Percentiles rank a stretch among this genome's conserved stretches.
Evolutionary conservation across 1,140 invertebrate species (phyloP).

Genomic region (Drosophila persimilis): DNA sequence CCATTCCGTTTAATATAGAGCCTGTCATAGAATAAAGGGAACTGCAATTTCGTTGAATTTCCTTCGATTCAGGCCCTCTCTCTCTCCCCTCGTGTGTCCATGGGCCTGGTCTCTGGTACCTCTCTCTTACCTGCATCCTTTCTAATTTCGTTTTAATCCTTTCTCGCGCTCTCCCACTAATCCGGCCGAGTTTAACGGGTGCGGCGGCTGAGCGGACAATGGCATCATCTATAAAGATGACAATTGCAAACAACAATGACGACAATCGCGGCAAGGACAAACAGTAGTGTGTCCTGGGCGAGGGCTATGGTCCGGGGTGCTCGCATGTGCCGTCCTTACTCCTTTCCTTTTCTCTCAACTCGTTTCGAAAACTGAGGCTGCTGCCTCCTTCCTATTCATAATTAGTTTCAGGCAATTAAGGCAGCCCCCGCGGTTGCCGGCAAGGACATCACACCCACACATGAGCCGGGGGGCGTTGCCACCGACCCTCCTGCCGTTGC

Average conservation of each 20-base stretch:
- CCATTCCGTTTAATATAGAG: too few relatives aligned
- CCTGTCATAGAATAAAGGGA: too few relatives aligned
- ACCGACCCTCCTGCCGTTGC: neutral
- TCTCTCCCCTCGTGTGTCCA: neutral
- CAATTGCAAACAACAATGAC: slow-evolving; percentile 81
- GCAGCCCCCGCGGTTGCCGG: slow-evolving; percentile 61
- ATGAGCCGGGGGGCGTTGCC: slow-evolving; percentile 31
- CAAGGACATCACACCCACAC: slow-evolving; percentile 51
- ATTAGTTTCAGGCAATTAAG: slow-evolving; percentile 80
- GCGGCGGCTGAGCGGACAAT: slow-evolving; percentile 56
- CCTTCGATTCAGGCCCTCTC: too few relatives aligned
- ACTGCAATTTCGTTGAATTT: too few relatives aligned
- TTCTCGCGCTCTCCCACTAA: slow-evolving; percentile 69
- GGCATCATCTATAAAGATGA: slow-evolving; percentile 80
- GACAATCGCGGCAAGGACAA: slow-evolving; percentile 77
- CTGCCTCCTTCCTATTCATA: slow-evolving; percentile 66
- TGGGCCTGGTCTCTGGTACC: neutral
- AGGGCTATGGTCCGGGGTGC: too few relatives aligned
- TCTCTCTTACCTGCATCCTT: slow-evolving; percentile 13
- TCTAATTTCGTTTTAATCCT: slow-evolving; percentile 76
- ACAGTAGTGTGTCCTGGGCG: slow-evolving; percentile 53
- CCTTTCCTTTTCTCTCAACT: slow-evolving; percentile 4
- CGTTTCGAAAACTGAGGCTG: slow-evolving; percentile 2
- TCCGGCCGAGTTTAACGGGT: slow-evolving; percentile 77
- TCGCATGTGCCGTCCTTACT: too few relatives aligned